These are phyloP conservation scores for Perdix hodgsoniae DNA, from an alignment of 2,797 vertebrate species.

Conservation along the genomic window DNA sequence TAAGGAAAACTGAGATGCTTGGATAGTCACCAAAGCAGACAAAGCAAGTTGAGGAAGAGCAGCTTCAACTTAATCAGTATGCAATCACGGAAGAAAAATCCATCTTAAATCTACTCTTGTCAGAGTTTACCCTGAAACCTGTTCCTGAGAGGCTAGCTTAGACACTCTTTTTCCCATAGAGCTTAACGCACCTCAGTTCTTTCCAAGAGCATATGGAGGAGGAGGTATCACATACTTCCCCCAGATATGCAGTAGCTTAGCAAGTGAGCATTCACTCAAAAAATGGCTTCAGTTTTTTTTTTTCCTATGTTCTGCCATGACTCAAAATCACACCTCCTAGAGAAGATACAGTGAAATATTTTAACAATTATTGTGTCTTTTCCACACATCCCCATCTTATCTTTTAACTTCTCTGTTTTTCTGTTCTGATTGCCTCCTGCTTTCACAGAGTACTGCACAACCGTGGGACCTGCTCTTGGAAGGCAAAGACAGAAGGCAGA, in stretches of 20 bases:
- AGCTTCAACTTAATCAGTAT: not conserved
- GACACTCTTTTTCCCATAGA: not conserved
- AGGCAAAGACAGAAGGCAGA: not conserved
- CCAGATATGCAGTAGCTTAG: not conserved
- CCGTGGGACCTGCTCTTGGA: not conserved
- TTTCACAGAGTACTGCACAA: not conserved
- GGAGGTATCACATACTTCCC: not conserved
- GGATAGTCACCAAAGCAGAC: not conserved
- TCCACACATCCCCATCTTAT: not conserved
- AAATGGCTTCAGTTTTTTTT: not conserved
- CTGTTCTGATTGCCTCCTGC: rapidly evolving
- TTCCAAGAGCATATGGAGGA: not conserved
- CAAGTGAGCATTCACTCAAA: not conserved
- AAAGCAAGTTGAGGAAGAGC: not conserved
- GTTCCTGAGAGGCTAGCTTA: not conserved
- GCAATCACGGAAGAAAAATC: not conserved
- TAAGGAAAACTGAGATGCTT: not conserved
- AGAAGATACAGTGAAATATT: not conserved
- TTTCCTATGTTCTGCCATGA: not conserved
- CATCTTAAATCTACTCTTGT: not conserved
- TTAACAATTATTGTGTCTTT: not conserved
- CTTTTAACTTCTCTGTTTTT: not conserved
- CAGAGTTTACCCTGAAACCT: not conserved
- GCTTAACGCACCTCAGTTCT: not conserved
- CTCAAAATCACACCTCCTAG: not conserved